Evolutionary conservation across 2,797 vertebrate species (phyloP).

Genomic region (Manis javanica): DNA sequence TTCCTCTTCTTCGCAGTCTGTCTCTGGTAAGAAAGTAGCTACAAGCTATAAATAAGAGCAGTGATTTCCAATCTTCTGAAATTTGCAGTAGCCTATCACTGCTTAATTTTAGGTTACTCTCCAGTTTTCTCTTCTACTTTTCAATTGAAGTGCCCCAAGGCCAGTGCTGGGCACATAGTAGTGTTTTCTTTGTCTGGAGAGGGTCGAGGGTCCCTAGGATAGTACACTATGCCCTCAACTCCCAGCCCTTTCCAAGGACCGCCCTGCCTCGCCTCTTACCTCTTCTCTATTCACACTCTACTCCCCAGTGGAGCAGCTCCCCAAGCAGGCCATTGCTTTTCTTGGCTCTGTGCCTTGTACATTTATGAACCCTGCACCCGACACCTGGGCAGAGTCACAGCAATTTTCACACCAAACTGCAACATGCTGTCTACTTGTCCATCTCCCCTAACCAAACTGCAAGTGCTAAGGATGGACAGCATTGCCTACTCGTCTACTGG

Average conservation of each 20-base stretch:
- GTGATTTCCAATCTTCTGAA: constrained; percentile 27
- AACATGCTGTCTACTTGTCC: not conserved
- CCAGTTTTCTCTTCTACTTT: constrained; percentile 14
- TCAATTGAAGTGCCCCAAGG: not conserved
- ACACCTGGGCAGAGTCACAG: not conserved
- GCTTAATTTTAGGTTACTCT: constrained; percentile 36
- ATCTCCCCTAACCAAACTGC: not conserved
- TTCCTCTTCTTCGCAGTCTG: not conserved
- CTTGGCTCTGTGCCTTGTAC: not conserved
- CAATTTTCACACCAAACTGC: not conserved
- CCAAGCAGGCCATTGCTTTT: not conserved
- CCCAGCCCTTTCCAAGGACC: not conserved
- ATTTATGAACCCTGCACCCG: not conserved
- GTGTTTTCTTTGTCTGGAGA: not conserved
- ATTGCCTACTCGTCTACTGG: not conserved
- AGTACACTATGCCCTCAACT: not conserved
- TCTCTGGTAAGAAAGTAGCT: constrained; percentile 48
- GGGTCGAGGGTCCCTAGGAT: not conserved
- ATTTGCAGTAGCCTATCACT: not conserved
- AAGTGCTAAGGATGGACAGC: not conserved
- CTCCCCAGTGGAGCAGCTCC: not conserved
- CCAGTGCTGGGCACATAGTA: not conserved
- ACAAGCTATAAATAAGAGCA: constrained; percentile 30
- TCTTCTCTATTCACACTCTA: not conserved
- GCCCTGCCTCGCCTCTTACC: not conserved